Percentiles rank a stretch among this genome's conserved stretches.
phyloP scores from a whole-genome alignment of 1,140 invertebrate species.

The Neuroterus valhalla region DNA sequence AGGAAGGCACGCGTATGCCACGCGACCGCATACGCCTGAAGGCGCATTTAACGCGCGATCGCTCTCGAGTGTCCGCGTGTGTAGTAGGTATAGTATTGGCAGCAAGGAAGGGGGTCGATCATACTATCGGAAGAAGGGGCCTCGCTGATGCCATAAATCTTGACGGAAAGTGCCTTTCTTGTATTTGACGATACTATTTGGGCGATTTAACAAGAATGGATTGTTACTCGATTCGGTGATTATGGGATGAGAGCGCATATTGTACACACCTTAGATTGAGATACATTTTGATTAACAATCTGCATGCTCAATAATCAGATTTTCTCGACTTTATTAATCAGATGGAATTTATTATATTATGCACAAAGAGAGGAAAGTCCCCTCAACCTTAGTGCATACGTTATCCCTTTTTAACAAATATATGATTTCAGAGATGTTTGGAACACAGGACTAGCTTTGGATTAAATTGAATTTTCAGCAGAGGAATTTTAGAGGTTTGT shows the following conservation, averaged over 20 bases:
- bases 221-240: slow-evolving; percentile 9
- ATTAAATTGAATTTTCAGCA: too few relatives aligned
- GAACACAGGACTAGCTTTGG: too few relatives aligned
- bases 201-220: slow-evolving; percentile 12
- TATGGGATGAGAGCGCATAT: neutral
- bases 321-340: too few relatives aligned
- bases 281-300: too few relatives aligned
- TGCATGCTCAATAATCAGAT: too few relatives aligned
- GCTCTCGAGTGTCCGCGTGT: slow-evolving; percentile 70
- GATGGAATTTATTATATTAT: too few relatives aligned
- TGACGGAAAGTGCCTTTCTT: slow-evolving; percentile 43
- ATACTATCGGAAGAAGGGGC: slow-evolving; percentile 40
- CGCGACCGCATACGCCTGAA: slow-evolving; percentile 68
- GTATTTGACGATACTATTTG: slow-evolving; percentile 17
- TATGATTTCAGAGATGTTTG: too few relatives aligned
- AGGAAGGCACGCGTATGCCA: slow-evolving; percentile 69
- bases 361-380: too few relatives aligned
- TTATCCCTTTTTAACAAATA: too few relatives aligned
- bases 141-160: slow-evolving; percentile 46
- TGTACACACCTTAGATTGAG: too few relatives aligned
- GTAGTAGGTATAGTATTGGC: slow-evolving; percentile 44
- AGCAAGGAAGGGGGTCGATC: slow-evolving; percentile 40
- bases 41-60: slow-evolving; percentile 75
- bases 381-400: too few relatives aligned
- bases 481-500: too few relatives aligned